Evolutionary conservation across 2,113 vertebrate species (phyloP).

Genomic region (Globicephala melas): DNA sequence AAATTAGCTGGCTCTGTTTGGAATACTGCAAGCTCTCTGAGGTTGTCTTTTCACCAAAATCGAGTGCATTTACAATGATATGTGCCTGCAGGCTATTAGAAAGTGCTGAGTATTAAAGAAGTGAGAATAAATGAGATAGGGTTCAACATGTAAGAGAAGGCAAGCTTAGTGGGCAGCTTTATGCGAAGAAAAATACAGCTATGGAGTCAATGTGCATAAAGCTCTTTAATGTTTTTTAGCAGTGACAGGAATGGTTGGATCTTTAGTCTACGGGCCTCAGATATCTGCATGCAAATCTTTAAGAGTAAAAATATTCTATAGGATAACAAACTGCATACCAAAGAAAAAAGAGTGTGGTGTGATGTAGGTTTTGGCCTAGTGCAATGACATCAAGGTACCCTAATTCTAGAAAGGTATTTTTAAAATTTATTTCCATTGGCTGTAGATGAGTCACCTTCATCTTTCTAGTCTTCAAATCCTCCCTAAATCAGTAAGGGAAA

Average conservation of each 20-base stretch:
- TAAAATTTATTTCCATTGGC: not conserved
- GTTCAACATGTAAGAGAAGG: not conserved
- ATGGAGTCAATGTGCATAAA: not conserved
- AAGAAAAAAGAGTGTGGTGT: not conserved
- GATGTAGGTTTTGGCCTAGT: not conserved
- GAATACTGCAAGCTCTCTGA: not conserved
- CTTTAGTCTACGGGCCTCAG: not conserved
- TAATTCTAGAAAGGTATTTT: not conserved
- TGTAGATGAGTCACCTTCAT: not conserved
- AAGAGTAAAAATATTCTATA: not conserved
- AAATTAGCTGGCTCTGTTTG: not conserved
- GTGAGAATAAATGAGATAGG: not conserved
- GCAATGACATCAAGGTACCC: too few species aligned
- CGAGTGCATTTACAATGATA: not conserved
- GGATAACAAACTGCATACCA: not conserved
- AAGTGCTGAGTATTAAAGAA: fast-evolving
- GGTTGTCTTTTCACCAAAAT: not conserved
- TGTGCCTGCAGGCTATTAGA: not conserved
- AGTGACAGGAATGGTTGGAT: not conserved
- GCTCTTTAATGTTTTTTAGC: not conserved
- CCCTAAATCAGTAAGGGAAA: not conserved
- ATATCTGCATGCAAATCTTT: not conserved
- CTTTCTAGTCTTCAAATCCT: not conserved
- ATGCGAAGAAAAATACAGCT: not conserved
- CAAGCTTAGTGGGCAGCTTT: not conserved